A percentile compares a stretch with the other conserved stretches of the same genome.
Conservation (phyloP, 53 echinoderm and acorn worm species). For the Crossaster papposus region DNA sequence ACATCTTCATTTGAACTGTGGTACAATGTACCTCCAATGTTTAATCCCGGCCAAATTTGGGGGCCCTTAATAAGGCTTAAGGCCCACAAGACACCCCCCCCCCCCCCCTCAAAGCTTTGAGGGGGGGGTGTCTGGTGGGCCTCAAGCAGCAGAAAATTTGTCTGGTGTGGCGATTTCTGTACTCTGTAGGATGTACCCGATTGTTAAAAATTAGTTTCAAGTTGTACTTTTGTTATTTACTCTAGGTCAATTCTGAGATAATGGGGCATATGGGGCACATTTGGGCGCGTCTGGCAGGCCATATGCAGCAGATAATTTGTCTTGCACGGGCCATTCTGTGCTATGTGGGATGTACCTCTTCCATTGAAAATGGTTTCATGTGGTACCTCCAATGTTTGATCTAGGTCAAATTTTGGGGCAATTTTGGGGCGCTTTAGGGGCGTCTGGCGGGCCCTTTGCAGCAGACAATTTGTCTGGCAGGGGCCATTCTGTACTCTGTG, state of each 20-base stretch:
- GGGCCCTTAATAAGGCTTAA: neutral
- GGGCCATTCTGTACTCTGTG: slow-evolving; percentile 34
- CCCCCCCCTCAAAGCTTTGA: too few species aligned
- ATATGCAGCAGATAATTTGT: slow-evolving; percentile 30
- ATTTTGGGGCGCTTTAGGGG: slow-evolving; percentile 1
- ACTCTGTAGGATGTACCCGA: neutral
- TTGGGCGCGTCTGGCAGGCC: neutral
- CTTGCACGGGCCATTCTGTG: slow-evolving; percentile 7
- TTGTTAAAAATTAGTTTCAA: too few species aligned
- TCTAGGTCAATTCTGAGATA: too few species aligned
- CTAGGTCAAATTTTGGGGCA: neutral
- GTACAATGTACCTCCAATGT: slow-evolving; percentile 1
- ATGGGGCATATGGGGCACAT: neutral
- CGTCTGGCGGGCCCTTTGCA: too few species aligned
- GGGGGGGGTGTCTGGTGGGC: too few species aligned
- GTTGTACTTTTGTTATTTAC: too few species aligned
- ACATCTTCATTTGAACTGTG: slow-evolving; percentile 25
- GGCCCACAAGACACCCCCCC: too few species aligned
- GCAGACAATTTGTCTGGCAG: slow-evolving; percentile 20
- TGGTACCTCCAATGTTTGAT: slow-evolving; percentile 40
- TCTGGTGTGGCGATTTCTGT: neutral
- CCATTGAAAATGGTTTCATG: slow-evolving; percentile 31
- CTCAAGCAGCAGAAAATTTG: too few species aligned
- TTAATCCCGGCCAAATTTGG: neutral
- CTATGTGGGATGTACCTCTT: slow-evolving; percentile 16